Evolutionary conservation across 2,888 invertebrate species (phyloP).

Genomic region (Antheraea yamamai): DNA sequence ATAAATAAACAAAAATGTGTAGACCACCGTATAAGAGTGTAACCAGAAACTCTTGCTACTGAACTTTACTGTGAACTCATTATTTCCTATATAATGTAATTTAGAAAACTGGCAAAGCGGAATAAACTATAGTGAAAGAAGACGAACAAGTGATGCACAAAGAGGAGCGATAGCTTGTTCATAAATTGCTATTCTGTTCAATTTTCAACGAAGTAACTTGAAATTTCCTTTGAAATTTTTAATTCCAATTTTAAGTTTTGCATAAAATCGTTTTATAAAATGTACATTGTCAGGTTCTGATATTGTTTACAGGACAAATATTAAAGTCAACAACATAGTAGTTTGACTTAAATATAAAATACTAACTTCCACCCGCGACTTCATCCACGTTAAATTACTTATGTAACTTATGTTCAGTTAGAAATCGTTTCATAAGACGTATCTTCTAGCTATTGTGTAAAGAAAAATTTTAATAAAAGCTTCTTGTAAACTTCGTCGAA

Average conservation of each 20-base stretch:
- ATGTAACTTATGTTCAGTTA: not conserved
- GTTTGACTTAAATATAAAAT: no score
- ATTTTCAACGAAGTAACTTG: constrained; percentile 3
- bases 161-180: not conserved
- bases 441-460: not conserved
- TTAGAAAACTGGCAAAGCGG: not conserved
- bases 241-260: not conserved
- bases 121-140: not conserved
- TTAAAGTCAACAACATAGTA: not conserved
- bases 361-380: no score
- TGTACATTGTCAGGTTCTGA: not conserved
- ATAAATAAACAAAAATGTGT: no score
- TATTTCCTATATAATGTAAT: not conserved
- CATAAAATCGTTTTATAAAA: constrained; percentile 1
- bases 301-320: not conserved
- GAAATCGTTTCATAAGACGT: not conserved
- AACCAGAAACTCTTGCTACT: not conserved
- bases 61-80: not conserved
- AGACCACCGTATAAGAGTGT: no score
- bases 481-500: not conserved
- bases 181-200: constrained; percentile 13
- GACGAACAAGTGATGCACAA: not conserved
- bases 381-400: not conserved
- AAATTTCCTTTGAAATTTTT: not conserved
- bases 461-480: constrained; percentile 2